Conservation (phyloP, 1,140 invertebrate species). For the Cherax destructor region DNA sequence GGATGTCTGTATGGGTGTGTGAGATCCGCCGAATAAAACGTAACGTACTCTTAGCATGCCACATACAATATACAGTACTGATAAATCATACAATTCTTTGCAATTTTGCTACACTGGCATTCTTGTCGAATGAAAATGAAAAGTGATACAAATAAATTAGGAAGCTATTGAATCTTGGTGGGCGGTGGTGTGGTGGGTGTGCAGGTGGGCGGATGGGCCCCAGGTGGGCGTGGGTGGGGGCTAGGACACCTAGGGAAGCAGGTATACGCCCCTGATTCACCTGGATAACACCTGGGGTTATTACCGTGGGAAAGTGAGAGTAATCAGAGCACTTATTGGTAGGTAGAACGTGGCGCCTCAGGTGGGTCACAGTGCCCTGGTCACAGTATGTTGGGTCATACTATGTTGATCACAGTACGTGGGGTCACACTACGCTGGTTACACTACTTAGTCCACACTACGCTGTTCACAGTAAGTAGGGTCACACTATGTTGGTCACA, state of each 20-base stretch:
- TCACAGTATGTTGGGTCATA: too few species aligned
- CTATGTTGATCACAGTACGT: background rate
- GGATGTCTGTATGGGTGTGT: too few species aligned
- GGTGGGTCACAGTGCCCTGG: background rate
- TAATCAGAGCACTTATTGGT: background rate
- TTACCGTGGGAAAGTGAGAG: background rate
- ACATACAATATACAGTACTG: too few species aligned
- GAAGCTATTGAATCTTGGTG: background rate
- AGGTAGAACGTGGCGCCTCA: background rate
- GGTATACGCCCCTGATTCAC: background rate
- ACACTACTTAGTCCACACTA: background rate
- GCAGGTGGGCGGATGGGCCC: too few species aligned
- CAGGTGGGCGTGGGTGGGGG: background rate
- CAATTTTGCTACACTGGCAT: too few species aligned
- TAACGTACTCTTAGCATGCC: too few species aligned
- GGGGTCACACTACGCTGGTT: background rate
- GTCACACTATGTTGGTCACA: background rate
- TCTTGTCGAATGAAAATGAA: too few species aligned
- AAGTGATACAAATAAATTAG: too few species aligned
- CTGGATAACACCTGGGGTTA: background rate
- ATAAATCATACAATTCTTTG: too few species aligned
- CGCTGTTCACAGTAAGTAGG: background rate
- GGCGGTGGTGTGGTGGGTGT: background rate
- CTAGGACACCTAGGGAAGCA: background rate
- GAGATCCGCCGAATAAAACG: too few species aligned